These are phyloP conservation scores for Chironomus tepperi DNA, from an alignment of 1,140 invertebrate genomes.

Conservation along the genomic window DNA sequence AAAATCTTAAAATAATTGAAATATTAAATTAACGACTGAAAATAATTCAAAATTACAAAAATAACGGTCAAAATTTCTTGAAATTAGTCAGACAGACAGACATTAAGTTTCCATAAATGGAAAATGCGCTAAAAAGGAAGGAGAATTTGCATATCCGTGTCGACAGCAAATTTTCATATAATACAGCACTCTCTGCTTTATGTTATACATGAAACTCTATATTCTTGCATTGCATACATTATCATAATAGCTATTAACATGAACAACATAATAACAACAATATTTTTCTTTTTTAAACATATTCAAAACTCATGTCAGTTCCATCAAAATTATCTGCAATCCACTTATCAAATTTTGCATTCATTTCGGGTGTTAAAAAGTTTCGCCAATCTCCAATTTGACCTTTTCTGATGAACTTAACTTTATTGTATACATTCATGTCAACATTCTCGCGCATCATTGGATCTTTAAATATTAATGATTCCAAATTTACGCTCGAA, in stretches of 20 bases:
- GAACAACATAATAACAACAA: too few species aligned
- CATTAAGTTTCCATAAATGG: too few species aligned
- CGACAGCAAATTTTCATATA: too few species aligned
- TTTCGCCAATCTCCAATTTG: conserved; percentile 78
- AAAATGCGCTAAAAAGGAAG: too few species aligned
- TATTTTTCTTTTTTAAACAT: conserved; percentile 28
- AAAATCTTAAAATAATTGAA: too few species aligned
- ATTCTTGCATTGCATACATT: too few species aligned
- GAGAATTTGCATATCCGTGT: too few species aligned
- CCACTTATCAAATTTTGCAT: conserved; percentile 65
- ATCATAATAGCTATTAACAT: too few species aligned
- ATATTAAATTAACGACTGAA: too few species aligned
- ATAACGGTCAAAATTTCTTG: too few species aligned
- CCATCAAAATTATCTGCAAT: conserved; percentile 54
- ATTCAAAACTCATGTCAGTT: conserved; percentile 54
- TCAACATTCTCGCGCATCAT: conserved; percentile 43
- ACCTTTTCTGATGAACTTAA: conserved; percentile 69
- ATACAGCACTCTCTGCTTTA: neutral
- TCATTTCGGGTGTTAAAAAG: conserved; percentile 62
- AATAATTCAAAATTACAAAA: too few species aligned
- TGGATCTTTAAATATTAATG: conserved; percentile 45
- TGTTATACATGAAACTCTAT: neutral
- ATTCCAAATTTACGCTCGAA: conserved; percentile 61
- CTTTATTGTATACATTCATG: conserved; percentile 40
- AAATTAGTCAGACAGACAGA: too few species aligned